phyloP scores from a whole-genome alignment of 2,888 invertebrate genomes.

The Clusia tigrina region DNA sequence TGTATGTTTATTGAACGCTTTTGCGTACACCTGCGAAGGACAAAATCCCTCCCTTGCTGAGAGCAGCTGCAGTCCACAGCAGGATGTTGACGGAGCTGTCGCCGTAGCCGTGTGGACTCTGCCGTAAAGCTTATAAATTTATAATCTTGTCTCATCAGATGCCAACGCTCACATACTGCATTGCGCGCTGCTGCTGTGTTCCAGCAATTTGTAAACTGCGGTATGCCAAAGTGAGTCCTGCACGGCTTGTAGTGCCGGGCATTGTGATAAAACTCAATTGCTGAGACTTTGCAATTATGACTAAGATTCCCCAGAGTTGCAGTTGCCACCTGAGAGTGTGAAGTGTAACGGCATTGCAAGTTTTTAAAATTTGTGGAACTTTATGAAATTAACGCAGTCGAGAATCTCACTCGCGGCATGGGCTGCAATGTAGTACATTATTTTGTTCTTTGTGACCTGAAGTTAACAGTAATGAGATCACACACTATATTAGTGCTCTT shows the following conservation, averaged over 20 bases:
- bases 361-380: no score
- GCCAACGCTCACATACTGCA: not conserved
- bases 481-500: no score
- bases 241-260: not conserved
- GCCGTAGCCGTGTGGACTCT: not conserved
- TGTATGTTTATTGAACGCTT: not conserved
- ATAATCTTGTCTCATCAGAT: not conserved
- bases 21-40: not conserved
- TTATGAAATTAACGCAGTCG: no score
- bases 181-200: not conserved
- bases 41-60: not conserved
- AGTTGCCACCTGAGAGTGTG: not conserved
- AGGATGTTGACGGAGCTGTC: not conserved
- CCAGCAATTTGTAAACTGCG: slow-evolving; percentile 4
- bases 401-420: no score
- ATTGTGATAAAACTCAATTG: not conserved
- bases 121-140: no score
- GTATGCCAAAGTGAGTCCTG: not conserved
- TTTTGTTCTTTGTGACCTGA: no score
- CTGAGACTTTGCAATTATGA: slow-evolving; percentile 4
- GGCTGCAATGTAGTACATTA: no score
- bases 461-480: no score
- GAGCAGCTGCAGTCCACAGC: not conserved
- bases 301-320: not conserved
- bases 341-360: not conserved